Evolutionary conservation across 2,888 invertebrate genomes (phyloP).

Genomic region (Plutella xylostella): DNA sequence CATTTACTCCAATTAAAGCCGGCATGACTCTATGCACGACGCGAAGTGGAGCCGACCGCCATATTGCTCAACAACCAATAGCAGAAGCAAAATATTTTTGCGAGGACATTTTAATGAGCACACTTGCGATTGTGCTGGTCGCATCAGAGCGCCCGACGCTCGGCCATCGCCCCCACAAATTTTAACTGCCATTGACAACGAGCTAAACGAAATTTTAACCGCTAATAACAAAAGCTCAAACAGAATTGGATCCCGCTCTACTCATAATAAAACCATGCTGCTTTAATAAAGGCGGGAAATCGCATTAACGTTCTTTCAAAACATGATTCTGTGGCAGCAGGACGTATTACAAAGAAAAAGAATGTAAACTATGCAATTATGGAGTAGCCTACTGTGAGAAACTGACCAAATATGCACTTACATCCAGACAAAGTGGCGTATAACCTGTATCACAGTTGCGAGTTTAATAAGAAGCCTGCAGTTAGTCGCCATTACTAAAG

Average conservation of each 20-base stretch:
- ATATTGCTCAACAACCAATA: conserved; percentile 16
- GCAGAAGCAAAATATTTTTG: conserved; percentile 41
- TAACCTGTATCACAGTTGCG: too few species aligned
- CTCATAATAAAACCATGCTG: not conserved
- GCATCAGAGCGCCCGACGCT: conserved; percentile 31
- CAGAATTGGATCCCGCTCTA: not conserved
- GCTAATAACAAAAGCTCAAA: conserved; percentile 18
- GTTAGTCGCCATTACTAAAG: too few species aligned
- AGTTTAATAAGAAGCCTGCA: too few species aligned
- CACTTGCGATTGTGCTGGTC: conserved; percentile 36
- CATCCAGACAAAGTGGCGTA: too few species aligned
- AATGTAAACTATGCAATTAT: too few species aligned
- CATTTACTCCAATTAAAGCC: conserved; percentile 3
- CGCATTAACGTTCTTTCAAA: not conserved
- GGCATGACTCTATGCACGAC: not conserved
- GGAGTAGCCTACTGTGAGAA: too few species aligned
- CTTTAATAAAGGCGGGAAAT: not conserved
- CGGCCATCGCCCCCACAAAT: conserved; percentile 45
- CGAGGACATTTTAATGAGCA: conserved; percentile 43
- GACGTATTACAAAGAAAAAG: not conserved
- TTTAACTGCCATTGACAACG: conserved; percentile 32
- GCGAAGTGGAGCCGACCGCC: not conserved
- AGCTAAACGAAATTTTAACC: conserved; percentile 36
- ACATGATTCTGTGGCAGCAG: not conserved
- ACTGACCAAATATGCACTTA: too few species aligned